Evolutionary conservation across 2,797 vertebrate species (phyloP).

Genomic region (Microtus obscurus): DNA sequence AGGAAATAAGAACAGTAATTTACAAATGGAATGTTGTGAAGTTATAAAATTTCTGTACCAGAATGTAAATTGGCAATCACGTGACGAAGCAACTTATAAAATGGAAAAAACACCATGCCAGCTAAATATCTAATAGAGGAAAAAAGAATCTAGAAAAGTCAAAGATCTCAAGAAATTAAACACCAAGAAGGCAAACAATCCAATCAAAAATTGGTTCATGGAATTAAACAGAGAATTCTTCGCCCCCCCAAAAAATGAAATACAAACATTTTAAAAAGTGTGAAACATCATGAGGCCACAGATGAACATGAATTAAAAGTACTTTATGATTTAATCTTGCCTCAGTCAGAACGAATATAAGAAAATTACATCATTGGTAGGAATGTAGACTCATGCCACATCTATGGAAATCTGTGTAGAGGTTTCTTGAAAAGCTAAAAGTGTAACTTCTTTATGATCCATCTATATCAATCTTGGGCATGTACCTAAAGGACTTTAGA

Average conservation of each 20-base stretch:
- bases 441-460: neutral
- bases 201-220: neutral
- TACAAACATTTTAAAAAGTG: too few relatives aligned
- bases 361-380: neutral
- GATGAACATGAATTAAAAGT: neutral
- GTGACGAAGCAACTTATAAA: neutral
- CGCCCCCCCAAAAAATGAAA: too few relatives aligned
- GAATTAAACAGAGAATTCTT: neutral
- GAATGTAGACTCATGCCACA: neutral
- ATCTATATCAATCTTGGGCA: too few relatives aligned
- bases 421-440: neutral
- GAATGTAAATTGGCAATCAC: too few relatives aligned
- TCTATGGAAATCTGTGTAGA: neutral
- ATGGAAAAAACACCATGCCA: neutral
- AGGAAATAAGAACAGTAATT: neutral
- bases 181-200: neutral
- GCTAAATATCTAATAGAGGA: neutral
- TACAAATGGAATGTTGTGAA: neutral
- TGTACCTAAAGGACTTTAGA: neutral
- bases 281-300: neutral
- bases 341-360: neutral
- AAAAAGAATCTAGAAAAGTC: neutral
- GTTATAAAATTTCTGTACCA: too few relatives aligned
- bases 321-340: neutral
- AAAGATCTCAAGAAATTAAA: neutral